Base-by-base conservation (phyloP, 2,113 vertebrate species). In the Melanerpes formicivorus region DNA sequence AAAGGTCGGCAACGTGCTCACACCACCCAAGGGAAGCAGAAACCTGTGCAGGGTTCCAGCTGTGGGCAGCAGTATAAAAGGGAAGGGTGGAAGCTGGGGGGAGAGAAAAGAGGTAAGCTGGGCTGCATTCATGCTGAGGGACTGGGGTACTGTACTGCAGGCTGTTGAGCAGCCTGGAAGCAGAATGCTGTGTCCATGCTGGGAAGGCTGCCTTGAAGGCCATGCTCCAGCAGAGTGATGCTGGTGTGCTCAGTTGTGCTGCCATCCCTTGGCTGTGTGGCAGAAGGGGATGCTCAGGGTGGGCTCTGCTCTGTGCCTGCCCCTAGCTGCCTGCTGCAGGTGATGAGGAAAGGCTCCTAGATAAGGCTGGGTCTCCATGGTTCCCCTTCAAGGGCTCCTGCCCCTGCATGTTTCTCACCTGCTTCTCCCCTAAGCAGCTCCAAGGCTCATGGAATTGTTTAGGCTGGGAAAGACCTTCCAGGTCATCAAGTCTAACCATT, bases 161-260 rank as follows among this genome's bases (percentile, higher is more conserved):
- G 29, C 23, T 22, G 3, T 21, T 65, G 16, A 12, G 52, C 3
- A 8, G 34, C 17, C 25, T 69, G 55, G 44, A 42, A 42, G 26
- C 37, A 19, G 22, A 23, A 9, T 14, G 22, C 4, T 7, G 4
- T 30, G 50, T 14, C 30, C 10, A 9, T 23, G 11, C 21, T 23
- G 37, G 63, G 10, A 72, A 37, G 66, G 19, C 46, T 66, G 32
- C 18, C 18, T 44, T 27, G 48, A 72, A 67, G 72, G 58, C 18
- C 2, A 0, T 10, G 42, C 48, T 73, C n/a, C 32, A 32, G 81
- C 52, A 40, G 48, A 75, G 13, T 0, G 3, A 14, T 81, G n/a
- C n/a, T 63, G 70, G 46, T n/a, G 54, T 60, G 55, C 27, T 1
- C 19, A 25, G 8, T 4, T 22, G 18, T 11, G 5, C 11, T 18